Evolutionary conservation across 2,888 invertebrate genomes (phyloP).

Genomic region (Tipula vernalis): DNA sequence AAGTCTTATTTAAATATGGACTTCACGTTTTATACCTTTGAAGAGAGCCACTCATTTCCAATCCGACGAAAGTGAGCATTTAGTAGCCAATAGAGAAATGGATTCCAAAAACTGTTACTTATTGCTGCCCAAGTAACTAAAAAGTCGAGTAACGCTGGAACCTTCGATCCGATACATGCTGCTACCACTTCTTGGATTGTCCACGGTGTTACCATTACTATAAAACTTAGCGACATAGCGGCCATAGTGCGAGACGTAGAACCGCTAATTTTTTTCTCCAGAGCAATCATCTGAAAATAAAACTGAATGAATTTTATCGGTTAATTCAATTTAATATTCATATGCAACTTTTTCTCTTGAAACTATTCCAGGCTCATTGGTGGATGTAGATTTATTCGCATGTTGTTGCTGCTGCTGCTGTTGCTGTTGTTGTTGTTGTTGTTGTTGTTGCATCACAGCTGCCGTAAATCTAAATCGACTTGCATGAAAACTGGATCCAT

Average conservation of each 20-base stretch:
- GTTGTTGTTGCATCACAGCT: conserved; percentile 21
- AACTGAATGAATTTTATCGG: background rate
- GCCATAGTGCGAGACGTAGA: conserved; percentile 81
- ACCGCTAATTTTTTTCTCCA: conserved; percentile 54
- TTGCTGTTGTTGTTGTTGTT: conserved; percentile 34
- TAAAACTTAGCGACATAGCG: conserved; percentile 81
- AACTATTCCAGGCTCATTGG: conserved; percentile 22
- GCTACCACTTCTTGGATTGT: conserved; percentile 85
- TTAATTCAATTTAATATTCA: conserved; percentile 19
- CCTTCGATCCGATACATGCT: conserved; percentile 77
- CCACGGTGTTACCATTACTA: conserved; percentile 83
- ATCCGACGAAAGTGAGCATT: conserved; percentile 76
- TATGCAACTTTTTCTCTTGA: conserved; percentile 19
- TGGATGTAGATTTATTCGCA: conserved; percentile 15
- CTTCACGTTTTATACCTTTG: conserved; percentile 45
- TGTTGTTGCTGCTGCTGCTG: conserved; percentile 26
- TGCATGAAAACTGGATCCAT: conserved; percentile 80
- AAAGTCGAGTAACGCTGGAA: conserved; percentile 71
- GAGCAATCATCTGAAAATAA: conserved; percentile 23
- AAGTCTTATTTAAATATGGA: too few species aligned
- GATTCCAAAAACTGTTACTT: conserved; percentile 85
- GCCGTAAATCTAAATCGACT: conserved; percentile 54
- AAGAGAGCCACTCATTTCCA: conserved; percentile 60
- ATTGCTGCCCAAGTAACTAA: conserved; percentile 76
- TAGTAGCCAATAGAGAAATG: conserved; percentile 76